Base-by-base conservation (phyloP, 2,113 vertebrate genomes). In the Plestiodon gilberti region DNA sequence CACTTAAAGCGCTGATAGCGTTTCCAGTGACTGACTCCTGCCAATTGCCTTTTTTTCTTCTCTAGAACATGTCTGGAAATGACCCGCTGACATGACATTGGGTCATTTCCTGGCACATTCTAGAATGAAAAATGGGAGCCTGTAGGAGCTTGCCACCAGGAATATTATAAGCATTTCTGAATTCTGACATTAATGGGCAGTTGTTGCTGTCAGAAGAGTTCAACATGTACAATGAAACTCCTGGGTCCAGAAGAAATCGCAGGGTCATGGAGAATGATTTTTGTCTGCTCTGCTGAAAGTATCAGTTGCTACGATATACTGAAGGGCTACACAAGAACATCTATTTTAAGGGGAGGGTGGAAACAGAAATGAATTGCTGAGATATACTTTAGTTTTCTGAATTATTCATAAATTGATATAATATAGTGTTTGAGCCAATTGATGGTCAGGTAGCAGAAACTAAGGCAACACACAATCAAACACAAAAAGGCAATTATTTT, bases 401-500 rank as follows among this genome's bases (percentile, higher is more conserved):
- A 28, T 65, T 76, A 83, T 78, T 88, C 15, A 18, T 62, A 70
- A 17, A 14, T 75, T 61, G 74, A 48, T 22, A 82, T 18, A 38
- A 25, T 79, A 78, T 30, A 88, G 4, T 74, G 43, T 88, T 88
- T 88, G 76, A 38, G 13, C 22, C 78, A 84, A 87, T 43, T 61
- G 64, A 85, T 81, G 2, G 90, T 93, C 7, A 78, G 25, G 69
- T 69, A 75, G 75, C 20, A 92, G 69, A 92, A 88, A 82, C 81
- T 84, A 64, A 86, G 35, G 22, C 71, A 88, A 67, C 90, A 94
- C 79, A 13, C 81, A 89, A 86, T 90, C 75, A 86, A 79, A 93
- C 20, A 22, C 69, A 90, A 85, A 91, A 89, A 85, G 92, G 6
- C 81, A 89, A 62, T 86, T 1, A 7, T 89, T 92, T 93, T 94